These are phyloP conservation scores for Mus spicilegus DNA, from an alignment of 2,113 vertebrate genomes.

Conservation along the genomic window DNA sequence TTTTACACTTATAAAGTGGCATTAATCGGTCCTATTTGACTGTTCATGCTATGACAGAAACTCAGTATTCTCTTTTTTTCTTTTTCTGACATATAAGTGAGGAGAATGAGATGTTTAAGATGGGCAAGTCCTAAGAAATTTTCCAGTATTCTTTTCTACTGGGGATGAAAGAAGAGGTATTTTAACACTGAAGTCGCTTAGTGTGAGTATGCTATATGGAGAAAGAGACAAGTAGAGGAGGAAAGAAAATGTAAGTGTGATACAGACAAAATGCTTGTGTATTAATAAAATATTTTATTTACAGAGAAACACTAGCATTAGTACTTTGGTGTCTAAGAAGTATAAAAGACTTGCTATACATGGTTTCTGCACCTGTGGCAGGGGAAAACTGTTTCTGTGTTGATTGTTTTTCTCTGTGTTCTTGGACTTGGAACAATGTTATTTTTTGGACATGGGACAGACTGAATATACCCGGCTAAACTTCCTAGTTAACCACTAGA, in stretches of 20 bases:
- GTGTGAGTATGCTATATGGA: neutral
- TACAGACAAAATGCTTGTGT: neutral
- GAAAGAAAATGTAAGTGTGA: neutral
- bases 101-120: neutral
- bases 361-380: too few relatives aligned
- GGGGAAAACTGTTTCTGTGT: too few relatives aligned
- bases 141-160: neutral
- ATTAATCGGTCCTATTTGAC: neutral
- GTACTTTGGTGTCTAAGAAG: neutral
- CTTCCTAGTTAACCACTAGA: too few relatives aligned
- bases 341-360: neutral
- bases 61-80: slow-evolving; percentile 21
- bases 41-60: slow-evolving; percentile 1
- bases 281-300: neutral
- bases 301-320: neutral
- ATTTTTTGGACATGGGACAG: too few relatives aligned
- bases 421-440: too few relatives aligned
- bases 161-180: neutral
- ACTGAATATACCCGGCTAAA: too few relatives aligned
- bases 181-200: neutral
- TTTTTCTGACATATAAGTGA: slow-evolving; percentile 10
- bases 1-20: slow-evolving; percentile 36
- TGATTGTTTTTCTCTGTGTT: too few relatives aligned
- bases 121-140: neutral
- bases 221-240: neutral